phyloP scores from a whole-genome alignment of 2,888 invertebrate genomes.

The Tineola bisselliella region DNA sequence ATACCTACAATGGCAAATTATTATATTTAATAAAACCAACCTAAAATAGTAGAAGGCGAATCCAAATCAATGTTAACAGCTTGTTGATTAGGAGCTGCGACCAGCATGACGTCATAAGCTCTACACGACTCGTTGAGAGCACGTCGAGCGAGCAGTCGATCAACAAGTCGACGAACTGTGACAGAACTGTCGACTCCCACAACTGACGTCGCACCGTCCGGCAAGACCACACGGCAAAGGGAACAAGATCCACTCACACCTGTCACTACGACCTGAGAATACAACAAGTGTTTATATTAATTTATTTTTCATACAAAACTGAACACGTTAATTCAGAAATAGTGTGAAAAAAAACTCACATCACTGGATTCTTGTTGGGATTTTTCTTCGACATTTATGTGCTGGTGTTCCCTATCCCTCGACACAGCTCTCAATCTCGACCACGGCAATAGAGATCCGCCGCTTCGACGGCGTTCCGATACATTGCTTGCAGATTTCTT shows the following conservation, averaged over 20 bases:
- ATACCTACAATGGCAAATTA: too few species aligned
- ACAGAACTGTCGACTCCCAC: constrained; percentile 82
- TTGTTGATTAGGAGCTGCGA: constrained; percentile 21
- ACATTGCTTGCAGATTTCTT: constrained; percentile 88
- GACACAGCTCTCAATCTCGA: constrained; percentile 83
- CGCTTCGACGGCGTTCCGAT: constrained; percentile 86
- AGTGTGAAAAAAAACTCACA: constrained; percentile 30
- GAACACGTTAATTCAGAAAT: too few species aligned
- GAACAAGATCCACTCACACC: constrained; percentile 31
- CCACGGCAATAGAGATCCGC: constrained; percentile 77
- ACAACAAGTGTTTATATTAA: background rate
- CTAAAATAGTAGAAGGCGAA: constrained; percentile 75
- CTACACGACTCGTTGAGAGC: constrained; percentile 73
- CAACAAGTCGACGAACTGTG: constrained; percentile 80
- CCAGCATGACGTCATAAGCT: constrained; percentile 83
- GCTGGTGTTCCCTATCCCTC: constrained; percentile 48
- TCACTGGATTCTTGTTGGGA: constrained; percentile 25
- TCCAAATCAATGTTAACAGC: constrained; percentile 68
- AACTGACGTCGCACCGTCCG: constrained; percentile 93
- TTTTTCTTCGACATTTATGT: constrained; percentile 16
- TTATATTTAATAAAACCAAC: too few species aligned
- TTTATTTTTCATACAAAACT: too few species aligned
- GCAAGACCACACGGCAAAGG: constrained; percentile 86
- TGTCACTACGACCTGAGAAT: constrained; percentile 41
- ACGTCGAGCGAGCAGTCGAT: constrained; percentile 83